Percentiles rank a stretch among this genome's conserved stretches.
These are phyloP conservation scores for Micromys minutus DNA, from an alignment of 2,113 vertebrate genomes.

Conservation along the genomic window DNA sequence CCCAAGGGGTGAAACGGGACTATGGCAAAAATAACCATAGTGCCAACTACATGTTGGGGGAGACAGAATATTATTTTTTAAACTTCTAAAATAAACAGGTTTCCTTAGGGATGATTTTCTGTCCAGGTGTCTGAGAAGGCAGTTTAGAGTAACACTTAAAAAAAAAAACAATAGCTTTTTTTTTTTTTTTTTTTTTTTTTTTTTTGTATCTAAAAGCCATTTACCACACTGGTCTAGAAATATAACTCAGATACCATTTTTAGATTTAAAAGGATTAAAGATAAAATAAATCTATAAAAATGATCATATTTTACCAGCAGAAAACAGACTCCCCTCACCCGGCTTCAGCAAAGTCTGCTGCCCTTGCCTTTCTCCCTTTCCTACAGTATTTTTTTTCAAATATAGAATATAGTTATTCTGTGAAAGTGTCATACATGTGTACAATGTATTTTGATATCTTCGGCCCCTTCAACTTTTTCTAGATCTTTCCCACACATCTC, in stretches of 20 bases:
- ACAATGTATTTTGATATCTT: background rate
- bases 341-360: background rate
- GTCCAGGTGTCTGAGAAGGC: background rate
- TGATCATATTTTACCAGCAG: background rate
- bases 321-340: background rate
- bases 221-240: background rate
- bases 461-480: background rate
- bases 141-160: background rate
- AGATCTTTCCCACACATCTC: background rate
- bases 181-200: background rate
- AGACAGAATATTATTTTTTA: background rate
- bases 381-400: background rate
- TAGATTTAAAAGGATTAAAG: background rate
- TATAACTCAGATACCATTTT: background rate
- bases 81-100: background rate
- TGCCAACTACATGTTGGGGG: background rate
- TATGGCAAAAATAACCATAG: background rate
- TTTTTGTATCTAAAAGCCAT: background rate
- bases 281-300: background rate
- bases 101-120: background rate
- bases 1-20: background rate
- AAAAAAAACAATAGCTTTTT: background rate
- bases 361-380: background rate
- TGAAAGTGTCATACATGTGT: background rate
- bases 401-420: background rate